These are phyloP conservation scores for Petroica traversi DNA, from an alignment of 2,113 vertebrate genomes.

Conservation along the genomic window DNA sequence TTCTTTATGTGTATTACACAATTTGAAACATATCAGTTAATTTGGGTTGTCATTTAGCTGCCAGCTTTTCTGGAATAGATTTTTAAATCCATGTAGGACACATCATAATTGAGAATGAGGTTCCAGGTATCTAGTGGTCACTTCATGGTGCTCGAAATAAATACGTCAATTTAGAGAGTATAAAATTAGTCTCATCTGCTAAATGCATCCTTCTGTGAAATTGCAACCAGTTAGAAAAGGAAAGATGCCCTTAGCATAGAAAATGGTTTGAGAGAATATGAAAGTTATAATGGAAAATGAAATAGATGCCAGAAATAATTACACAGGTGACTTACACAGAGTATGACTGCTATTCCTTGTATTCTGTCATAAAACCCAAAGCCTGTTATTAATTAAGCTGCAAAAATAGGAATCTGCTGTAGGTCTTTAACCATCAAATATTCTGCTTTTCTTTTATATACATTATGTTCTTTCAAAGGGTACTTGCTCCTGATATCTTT, in stretches of 20 bases:
- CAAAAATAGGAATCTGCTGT: neutral
- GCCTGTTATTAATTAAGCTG: slow-evolving; percentile 17
- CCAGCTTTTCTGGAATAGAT: neutral
- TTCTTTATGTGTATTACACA: neutral
- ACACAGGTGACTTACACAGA: slow-evolving; percentile 52
- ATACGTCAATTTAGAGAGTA: neutral
- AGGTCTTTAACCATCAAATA: neutral
- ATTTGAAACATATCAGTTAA: slow-evolving; percentile 33
- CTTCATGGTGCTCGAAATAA: slow-evolving; percentile 7
- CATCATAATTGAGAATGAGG: neutral
- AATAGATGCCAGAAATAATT: slow-evolving; percentile 66
- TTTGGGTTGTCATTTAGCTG: neutral
- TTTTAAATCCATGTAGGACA: slow-evolving; percentile 12
- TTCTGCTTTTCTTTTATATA: neutral
- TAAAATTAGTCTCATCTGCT: slow-evolving; percentile 33
- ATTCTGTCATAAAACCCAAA: slow-evolving; percentile 9
- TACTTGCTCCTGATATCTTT: neutral
- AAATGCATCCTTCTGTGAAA: slow-evolving; percentile 63
- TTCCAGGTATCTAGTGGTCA: slow-evolving; percentile 31
- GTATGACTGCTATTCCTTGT: neutral
- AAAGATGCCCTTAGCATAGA: slow-evolving; percentile 32
- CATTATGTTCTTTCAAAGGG: neutral
- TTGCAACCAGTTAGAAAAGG: slow-evolving; percentile 21
- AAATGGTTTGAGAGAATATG: slow-evolving; percentile 18
- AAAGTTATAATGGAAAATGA: slow-evolving; percentile 50